Base-by-base conservation (phyloP, 2,797 vertebrate genomes). In the Gobionotothen gibberifrons region DNA sequence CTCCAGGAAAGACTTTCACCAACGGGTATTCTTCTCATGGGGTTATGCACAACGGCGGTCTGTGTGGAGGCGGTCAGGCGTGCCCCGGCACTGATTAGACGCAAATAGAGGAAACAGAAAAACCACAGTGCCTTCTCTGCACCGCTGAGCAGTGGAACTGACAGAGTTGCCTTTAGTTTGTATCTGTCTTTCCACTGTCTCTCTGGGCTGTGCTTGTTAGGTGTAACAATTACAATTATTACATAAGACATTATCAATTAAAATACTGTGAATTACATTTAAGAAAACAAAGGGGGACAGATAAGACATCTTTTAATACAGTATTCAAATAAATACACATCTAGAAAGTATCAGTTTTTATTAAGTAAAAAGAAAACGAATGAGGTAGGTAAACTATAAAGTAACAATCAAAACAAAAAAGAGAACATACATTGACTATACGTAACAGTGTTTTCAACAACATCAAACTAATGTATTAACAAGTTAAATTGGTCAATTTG, bases 41-140 rank as follows among this genome's bases (percentile, higher is more conserved):
- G 87, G 84, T 85, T 79, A 81, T 78, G 83, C 81, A 85, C 89
- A 90, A 72, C 79, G 76, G 87, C 22, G 81, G 83, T 81, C 74
- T 91, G 81, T 87, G 85, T 87, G 81, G 88, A 78, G 78, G 89
- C 88, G 76, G 75, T 86, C 84, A 89, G 85, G 89, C 92, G 73
- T 91, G 82, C 56, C 81, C 72, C 69, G 12, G 47, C 87, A 86
- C 81, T 80, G 85, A 90, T 93, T 90, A 86, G 76, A 89, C 85
- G 86, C 90, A 88, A 92, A 90, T 82, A 81, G 82, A 90, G 84
- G 85, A 89, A 88, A 87, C 79, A 74, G 81, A 89, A 90, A 92
- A 91, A 90, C 86, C 89, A 85, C 85, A 68, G 68, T 22, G 81
- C 76, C 73, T 81, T 84, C 64, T 16, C 56, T 82, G 83, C 87